Base-by-base conservation (phyloP, 1,140 invertebrate genomes). In the Eupristina koningsbergeri region DNA sequence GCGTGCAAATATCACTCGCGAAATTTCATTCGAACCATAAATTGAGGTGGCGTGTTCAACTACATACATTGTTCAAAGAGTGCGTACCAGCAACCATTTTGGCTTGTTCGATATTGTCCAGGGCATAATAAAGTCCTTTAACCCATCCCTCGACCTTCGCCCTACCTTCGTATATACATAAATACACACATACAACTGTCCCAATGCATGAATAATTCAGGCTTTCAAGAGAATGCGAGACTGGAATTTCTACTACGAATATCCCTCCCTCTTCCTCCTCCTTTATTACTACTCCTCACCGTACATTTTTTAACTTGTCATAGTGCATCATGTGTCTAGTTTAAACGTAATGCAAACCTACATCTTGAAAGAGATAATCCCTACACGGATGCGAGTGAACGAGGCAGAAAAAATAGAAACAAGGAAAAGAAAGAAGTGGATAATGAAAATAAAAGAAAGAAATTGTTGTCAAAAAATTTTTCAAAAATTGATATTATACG, bases 201-300 rank as follows among this genome's bases (percentile, higher is more conserved):
- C 58, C 75, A 31, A 19, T 41, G 13, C 83, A 84, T 84, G 83
- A 84, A 84, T 84, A 80, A 84, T 84, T 84, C 83, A 84, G 39
- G 64, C 82, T 39, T n/a, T 31, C 2, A 58, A 50, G 74, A 76
- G 73, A 79, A 36, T 67, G 77, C 29, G 41, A 61, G 61, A 41
- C 22, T 29, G 53, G 53, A 71, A 81, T 80, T 36, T 36, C 67
- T 71, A 41, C 3, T 36, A 26, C 47, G 53, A 19, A 61, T 36
- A 29, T 39, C 3, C 15, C 11, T 22, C 5, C 41, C 41, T 13
- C 39, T 41, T 61, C n/a, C 26, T n/a, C 58, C 31, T 26, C 7
- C 31, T 58, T 17, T 53, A 19, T 58, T 22, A 26, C 53, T 58
- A 34, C 26, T 26, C 8, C 61, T 47, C 41, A 29, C 34, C 53